Evolutionary conservation across 2,888 invertebrate genomes (phyloP).

Genomic region (Oithona nana): DNA sequence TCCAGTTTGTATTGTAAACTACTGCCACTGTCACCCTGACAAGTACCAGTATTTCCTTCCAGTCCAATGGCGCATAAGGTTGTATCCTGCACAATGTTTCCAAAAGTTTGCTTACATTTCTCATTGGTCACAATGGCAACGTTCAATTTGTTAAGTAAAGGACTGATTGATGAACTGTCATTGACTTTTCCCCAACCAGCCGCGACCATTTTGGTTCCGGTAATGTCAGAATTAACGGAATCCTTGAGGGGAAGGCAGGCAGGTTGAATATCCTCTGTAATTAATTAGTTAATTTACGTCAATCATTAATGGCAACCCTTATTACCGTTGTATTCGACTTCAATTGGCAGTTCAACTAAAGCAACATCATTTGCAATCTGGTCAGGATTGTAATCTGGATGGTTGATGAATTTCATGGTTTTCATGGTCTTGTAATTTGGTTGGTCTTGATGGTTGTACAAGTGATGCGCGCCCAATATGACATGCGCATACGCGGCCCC

Average conservation of each 20-base stretch:
- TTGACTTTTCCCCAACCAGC: background rate
- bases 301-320: background rate
- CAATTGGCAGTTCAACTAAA: background rate
- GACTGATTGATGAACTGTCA: background rate
- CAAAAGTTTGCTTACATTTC: background rate
- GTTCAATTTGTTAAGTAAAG: background rate
- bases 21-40: slow-evolving; percentile 8
- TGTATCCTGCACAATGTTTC: background rate
- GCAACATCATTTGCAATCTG: background rate
- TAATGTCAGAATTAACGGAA: background rate
- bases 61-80: background rate
- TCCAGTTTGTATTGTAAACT: background rate
- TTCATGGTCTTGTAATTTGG: background rate
- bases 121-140: background rate
- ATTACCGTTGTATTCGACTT: background rate
- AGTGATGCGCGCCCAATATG: background rate
- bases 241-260: background rate
- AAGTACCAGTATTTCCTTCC: background rate
- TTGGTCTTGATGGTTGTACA: no score
- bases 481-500: background rate
- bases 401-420: background rate
- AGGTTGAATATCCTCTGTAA: background rate
- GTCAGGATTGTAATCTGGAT: background rate
- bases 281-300: background rate
- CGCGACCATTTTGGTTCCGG: background rate